Percentiles rank a stretch among this genome's conserved stretches.
These are phyloP conservation scores for Peromyscus eremicus DNA, from an alignment of 2,797 vertebrate species.

Conservation along the genomic window DNA sequence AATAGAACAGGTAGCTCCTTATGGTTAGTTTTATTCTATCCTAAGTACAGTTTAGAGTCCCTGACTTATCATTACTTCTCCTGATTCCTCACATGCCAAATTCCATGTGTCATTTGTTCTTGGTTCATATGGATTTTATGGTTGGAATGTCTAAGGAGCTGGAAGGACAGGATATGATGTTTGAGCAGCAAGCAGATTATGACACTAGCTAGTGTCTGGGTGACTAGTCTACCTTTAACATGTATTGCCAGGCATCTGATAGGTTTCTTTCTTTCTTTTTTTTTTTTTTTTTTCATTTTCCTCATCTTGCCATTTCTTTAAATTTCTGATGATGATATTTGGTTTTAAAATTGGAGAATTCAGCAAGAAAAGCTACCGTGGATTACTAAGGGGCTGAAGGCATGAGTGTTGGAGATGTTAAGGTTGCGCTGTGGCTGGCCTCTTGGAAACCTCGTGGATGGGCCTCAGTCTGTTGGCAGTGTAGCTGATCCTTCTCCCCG, in stretches of 20 bases:
- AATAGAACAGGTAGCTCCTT: background rate
- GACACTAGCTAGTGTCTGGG: background rate
- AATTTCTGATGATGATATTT: background rate
- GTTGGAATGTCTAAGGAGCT: background rate
- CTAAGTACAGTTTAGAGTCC: background rate
- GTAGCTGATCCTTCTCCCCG: background rate
- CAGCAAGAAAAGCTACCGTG: background rate
- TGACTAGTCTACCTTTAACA: background rate
- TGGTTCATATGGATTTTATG: background rate
- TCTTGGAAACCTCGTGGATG: background rate
- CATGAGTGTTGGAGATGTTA: background rate
- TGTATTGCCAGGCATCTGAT: slow-evolving; percentile 22
- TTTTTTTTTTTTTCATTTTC: background rate
- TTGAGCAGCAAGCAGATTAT: background rate
- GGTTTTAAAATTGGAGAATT: slow-evolving; percentile 11
- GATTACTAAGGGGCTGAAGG: background rate
- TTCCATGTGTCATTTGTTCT: background rate
- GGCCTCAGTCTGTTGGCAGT: background rate
- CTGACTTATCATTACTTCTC: background rate
- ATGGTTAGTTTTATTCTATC: background rate
- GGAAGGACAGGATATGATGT: background rate
- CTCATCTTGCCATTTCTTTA: background rate
- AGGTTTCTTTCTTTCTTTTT: background rate
- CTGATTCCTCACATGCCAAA: background rate
- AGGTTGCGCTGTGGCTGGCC: background rate